Evolutionary conservation across 53 echinoderm and acorn worm genomes (phyloP), one percentile per base, ranked within the genome.

Genomic region (Astropecten irregularis): DNA sequence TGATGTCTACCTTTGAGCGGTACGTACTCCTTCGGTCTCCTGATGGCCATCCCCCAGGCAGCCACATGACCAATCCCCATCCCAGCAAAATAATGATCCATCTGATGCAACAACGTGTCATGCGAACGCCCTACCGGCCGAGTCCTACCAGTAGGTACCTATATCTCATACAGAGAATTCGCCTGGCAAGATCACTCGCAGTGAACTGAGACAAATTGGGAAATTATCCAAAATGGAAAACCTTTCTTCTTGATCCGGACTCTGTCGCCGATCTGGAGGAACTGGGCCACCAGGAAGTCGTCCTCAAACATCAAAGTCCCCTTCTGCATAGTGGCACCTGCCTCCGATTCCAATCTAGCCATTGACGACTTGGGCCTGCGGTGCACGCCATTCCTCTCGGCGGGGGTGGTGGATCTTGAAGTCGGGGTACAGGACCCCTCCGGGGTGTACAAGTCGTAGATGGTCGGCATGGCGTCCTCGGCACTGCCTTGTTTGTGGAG

Each of bases 261-360:
- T 39, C 93, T 83, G 66, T 95, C 95, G 29, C 93, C 95, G 33
- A 90, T 83, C 53, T 88, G 90, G 2, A 95, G 53, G 63, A 86
- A 95, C 84, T 92, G 92, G 10, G 95, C 92, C 88, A 81, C 82
- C 84, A 95, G 72, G 40, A 90, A 95, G 77, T 95, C 95, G 42
- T 95, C 95, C 71, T 95, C 95, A 66, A 84, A 93, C 57, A 95
- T 85, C 33, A 90, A 26, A 10, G 90, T 88, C 23, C 95, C 95
- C 29, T 49, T 76, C 29, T 86, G 86, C 44, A 90, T 51, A 35
- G 59, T 68, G 13, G 87, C 85, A 11, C 42, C 42, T 6, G 42
- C 42, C 42, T 42, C 42, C 28, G 85, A 56, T 52, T 85, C 88
- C 15, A 94, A 44, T 56, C 89, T 61, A 40, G 84, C 94, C 71